Evolutionary conservation across 2,888 invertebrate species (phyloP), one percentile per base, ranked within the genome.

Genomic region (Hedya salicella): DNA sequence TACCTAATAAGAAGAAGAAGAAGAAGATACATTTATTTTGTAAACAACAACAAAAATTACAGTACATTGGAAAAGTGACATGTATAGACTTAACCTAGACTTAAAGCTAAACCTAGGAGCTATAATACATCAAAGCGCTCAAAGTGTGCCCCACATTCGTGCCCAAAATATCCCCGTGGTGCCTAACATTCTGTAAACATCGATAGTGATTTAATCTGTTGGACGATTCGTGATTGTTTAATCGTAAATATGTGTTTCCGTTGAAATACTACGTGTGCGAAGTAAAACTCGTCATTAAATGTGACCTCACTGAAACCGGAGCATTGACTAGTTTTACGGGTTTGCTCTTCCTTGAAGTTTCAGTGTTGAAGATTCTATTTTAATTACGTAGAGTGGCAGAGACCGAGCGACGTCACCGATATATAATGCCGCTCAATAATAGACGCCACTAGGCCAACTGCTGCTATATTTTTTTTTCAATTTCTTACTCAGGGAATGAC

Each of bases 401-500:
- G 50, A 59, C 50, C 14, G 53, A 39, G 13, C 62, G 40, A 61
- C 69, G 54, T 68, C 69, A 69, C 65, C 68, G 68, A 69, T 69
- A 64, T 64, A 65, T 67, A 63, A 52, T 59, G 42, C 59, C 40
- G 49, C 65, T 62, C 46, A 50, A 68, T 69, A 69, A 69, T 67
- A 69, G 67, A 61, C 49, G 50, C 39, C 54, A 50, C 44, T 59
- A 65, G 44, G 21, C 36, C 46, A 59, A 30, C 65, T 17, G 59
- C 19, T 60, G 39, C 17, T 52, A 30, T 30, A n/a, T n/a, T n/a
- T 56, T 17, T 50, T 50, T 36, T 54, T 21, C 8, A 30, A 19
- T 48, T 56, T 61, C 52, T 14, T 53, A 36, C 6, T 42, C 17
- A 50, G 40, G n/a, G 9, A 30, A 30, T 52, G 14, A 16, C 40